Conservation (phyloP, 2,797 vertebrate species). For the Centropyge bicolor region DNA sequence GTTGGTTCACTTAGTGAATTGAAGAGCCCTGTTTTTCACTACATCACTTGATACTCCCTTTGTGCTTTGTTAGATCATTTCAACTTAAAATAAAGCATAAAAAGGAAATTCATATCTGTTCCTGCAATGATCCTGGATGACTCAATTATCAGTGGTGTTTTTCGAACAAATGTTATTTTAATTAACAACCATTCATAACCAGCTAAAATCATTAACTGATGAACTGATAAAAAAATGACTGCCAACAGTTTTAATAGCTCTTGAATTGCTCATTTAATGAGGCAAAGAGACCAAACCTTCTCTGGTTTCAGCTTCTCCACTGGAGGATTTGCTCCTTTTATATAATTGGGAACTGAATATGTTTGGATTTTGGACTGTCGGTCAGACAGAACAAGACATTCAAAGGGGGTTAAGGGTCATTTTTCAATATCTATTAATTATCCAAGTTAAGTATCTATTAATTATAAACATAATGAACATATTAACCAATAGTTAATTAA, state of each 20-base stretch:
- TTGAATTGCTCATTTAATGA: not conserved
- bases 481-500: not conserved
- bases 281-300: not conserved
- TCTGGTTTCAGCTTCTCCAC: not conserved
- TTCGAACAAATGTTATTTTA: not conserved
- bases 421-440: not conserved
- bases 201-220: not conserved
- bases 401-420: rapidly evolving
- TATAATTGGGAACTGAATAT: too few relatives aligned
- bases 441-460: not conserved
- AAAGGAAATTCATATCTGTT: conserved; percentile 62
- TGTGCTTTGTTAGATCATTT: conserved; percentile 51
- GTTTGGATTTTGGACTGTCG: not conserved
- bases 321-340: not conserved
- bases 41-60: conserved; percentile 64
- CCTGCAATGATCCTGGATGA: conserved; percentile 30
- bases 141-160: conserved; percentile 36
- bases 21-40: conserved; percentile 33
- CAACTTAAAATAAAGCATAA: conserved; percentile 54
- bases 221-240: not conserved
- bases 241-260: not conserved
- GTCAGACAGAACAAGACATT: not conserved
- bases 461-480: not conserved
- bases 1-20: conserved; percentile 64
- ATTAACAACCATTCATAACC: not conserved